A percentile compares a stretch with the other conserved stretches of the same genome.
These are phyloP conservation scores for Plemyria rubiginata DNA, from an alignment of 2,888 invertebrate genomes.

Conservation along the genomic window DNA sequence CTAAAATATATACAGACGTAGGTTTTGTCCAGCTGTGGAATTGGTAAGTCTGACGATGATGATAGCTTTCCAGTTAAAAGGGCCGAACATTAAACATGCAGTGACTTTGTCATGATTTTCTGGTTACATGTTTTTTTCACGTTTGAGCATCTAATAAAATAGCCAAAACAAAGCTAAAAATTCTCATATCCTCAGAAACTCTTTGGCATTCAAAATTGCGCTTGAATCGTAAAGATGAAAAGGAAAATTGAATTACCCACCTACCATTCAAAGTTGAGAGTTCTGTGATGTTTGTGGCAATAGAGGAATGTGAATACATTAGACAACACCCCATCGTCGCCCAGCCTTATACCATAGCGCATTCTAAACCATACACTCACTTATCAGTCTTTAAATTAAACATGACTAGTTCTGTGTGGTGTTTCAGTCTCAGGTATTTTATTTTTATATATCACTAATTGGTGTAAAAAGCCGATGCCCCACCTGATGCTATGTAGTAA, in stretches of 20 bases:
- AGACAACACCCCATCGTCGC: constrained; percentile 59
- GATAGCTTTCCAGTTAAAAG: too few species aligned
- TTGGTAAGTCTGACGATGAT: too few species aligned
- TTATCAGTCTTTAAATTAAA: not conserved
- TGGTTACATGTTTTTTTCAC: too few species aligned
- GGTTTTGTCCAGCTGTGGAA: too few species aligned
- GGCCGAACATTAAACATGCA: too few species aligned
- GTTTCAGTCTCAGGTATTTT: too few species aligned
- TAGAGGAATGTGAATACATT: constrained; percentile 73
- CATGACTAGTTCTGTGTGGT: too few species aligned
- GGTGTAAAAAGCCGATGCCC: too few species aligned
- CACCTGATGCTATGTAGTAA: too few species aligned
- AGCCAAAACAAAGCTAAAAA: constrained; percentile 12
- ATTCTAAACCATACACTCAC: not conserved
- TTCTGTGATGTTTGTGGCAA: constrained; percentile 73
- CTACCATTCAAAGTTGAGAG: constrained; percentile 59
- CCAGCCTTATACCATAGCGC: constrained; percentile 32
- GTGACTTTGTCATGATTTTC: too few species aligned
- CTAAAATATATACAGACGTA: too few species aligned
- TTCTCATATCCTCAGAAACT: constrained; percentile 29
- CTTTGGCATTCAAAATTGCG: constrained; percentile 39
- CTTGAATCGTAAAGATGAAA: constrained; percentile 56
- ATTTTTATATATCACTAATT: too few species aligned
- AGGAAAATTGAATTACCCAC: constrained; percentile 68
- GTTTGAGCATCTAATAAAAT: not conserved